A percentile compares a stretch with the other conserved stretches of the same genome.
These are phyloP conservation scores for Prionailurus viverrinus DNA, from an alignment of 2,113 vertebrate species.

Conservation along the genomic window DNA sequence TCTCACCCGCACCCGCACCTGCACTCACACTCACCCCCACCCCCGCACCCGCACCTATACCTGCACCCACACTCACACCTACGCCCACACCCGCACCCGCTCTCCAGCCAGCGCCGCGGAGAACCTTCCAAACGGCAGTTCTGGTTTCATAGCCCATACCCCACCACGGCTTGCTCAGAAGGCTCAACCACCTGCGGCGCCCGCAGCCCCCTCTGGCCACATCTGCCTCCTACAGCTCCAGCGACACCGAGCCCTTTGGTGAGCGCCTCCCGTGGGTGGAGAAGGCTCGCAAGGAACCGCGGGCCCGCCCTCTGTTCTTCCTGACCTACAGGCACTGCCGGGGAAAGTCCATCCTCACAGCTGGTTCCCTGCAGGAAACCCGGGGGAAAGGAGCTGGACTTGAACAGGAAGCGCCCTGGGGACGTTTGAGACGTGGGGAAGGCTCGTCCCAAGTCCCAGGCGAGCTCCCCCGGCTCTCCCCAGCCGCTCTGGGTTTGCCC, in stretches of 20 bases:
- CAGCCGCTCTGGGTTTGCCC: no score
- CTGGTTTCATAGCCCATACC: fast-evolving
- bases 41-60: no score
- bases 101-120: background rate
- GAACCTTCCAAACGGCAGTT: background rate
- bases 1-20: no score
- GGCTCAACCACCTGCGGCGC: fast-evolving
- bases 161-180: background rate
- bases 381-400: fast-evolving
- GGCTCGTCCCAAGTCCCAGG: background rate
- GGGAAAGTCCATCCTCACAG: background rate
- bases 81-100: no score
- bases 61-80: background rate
- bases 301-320: fast-evolving
- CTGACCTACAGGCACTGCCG: background rate
- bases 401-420: background rate
- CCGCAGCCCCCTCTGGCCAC: background rate
- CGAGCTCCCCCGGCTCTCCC: no score
- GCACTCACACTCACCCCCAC: no score
- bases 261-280: background rate
- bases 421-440: background rate
- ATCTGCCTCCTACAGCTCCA: fast-evolving
- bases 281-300: fast-evolving
- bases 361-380: background rate
- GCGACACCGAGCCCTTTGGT: no score